These are phyloP conservation scores for Bombus haemorrhoidalis DNA, from an alignment of 1,140 invertebrate species.

Conservation along the genomic window DNA sequence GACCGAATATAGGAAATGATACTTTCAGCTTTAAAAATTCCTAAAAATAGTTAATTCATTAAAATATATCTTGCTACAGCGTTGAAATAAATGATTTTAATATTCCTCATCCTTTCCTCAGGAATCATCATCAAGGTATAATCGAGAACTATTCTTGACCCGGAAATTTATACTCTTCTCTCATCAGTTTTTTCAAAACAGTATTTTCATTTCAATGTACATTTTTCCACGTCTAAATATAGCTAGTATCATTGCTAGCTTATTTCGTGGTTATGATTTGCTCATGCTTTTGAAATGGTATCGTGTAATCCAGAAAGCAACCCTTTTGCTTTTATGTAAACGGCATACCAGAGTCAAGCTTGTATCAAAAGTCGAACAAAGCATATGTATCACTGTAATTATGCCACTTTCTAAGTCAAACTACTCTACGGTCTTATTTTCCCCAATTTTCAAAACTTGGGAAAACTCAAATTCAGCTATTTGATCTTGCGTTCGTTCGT, in stretches of 20 bases:
- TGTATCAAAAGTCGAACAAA: neutral
- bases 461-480: too few relatives aligned
- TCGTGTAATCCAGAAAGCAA: neutral
- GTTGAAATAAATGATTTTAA: too few relatives aligned
- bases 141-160: neutral
- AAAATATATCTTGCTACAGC: too few relatives aligned
- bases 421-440: neutral
- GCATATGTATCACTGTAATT: neutral
- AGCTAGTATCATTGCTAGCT: neutral
- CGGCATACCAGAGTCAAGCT: neutral
- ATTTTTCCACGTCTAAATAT: constrained; percentile 19
- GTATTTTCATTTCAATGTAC: neutral
- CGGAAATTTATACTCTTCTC: neutral
- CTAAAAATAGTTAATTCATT: too few relatives aligned
- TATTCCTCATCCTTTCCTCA: neutral
- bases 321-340: neutral
- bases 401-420: neutral
- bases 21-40: too few relatives aligned
- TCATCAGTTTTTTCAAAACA: neutral
- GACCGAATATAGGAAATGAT: neutral
- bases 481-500: too few relatives aligned
- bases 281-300: neutral
- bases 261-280: neutral
- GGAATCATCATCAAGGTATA: neutral
- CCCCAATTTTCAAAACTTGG: neutral